Evolutionary conservation across 2,888 invertebrate species (phyloP), one percentile per base, ranked within the genome.

Genomic region (Epsilonema sp.): DNA sequence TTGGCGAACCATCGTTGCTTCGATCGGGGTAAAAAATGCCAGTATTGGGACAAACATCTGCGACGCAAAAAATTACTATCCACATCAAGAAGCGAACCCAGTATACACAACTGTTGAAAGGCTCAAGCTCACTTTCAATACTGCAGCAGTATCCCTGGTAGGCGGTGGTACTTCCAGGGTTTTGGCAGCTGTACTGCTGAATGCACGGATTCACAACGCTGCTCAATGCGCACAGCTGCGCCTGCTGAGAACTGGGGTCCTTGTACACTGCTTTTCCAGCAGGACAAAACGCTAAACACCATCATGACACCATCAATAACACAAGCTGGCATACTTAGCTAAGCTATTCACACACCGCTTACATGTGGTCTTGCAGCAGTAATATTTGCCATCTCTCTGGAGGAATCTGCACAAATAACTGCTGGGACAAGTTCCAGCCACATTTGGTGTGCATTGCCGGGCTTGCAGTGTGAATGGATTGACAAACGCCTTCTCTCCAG

Each of bases 91-190:
- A n/a, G n/a, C n/a, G n/a, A 31, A 31, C 8, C 16, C 31, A 31
- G 8, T 31, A 31, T 31, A 11, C 8, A 31, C 8, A 11, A 31
- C 31, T 31, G 31, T 31, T 31, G 31, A 31, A 8, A 31, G 8
- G 16, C 8, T 8, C 31, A 31, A 16, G 31, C 31, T 31, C 16
- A 31, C 31, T 16, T 11, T 42, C 25, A 8, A 22, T 42, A 3
- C 26, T 47, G 41, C 47, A 47, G 25, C 47, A 47, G 19, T 42
- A 41, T 23, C 47, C 47, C 11, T 19, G 21, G 37, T 13, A 31
- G 3, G 22, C 19, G 42, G 23, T 26, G n/a, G n/a, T n/a, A 4
- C 11, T 11, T 13, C n/a, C 11, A 2, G 42, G 16, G 2, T 36
- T 24, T 24, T 47, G 47, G 21, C 44, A 44, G 21, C 37, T 13